phyloP scores from a whole-genome alignment of 1,140 invertebrate species.

The Lepidurus couesii region DNA sequence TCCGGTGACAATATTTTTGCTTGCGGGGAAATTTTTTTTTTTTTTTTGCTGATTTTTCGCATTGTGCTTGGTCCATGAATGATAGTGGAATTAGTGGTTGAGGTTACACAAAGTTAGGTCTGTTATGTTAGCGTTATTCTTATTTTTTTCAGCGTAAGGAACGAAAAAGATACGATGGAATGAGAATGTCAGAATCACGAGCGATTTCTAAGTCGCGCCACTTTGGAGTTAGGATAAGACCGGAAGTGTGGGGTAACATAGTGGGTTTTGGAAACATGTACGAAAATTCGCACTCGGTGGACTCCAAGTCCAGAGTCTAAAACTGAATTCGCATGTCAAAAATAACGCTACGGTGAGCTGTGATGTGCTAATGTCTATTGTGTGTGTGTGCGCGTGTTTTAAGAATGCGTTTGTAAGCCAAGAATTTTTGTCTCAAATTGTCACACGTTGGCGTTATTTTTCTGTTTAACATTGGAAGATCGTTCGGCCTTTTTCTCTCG shows the following conservation, averaged over 20 bases:
- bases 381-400: neutral
- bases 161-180: neutral
- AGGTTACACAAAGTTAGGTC: neutral
- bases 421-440: conserved; percentile 14
- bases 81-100: neutral
- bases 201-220: conserved; percentile 3
- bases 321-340: conserved; percentile 15
- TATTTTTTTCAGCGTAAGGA: too few species aligned
- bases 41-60: neutral
- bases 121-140: conserved; percentile 13
- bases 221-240: neutral
- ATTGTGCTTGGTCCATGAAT: conserved; percentile 7
- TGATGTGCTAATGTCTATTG: conserved; percentile 13
- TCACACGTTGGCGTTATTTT: conserved; percentile 3
- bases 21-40: neutral
- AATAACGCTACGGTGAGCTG: conserved; percentile 21
- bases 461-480: neutral
- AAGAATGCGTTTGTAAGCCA: conserved; percentile 14
- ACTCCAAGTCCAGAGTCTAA: conserved; percentile 6
- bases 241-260: conserved; percentile 5
- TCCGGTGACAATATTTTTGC: conserved; percentile 5
- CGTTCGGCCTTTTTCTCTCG: conserved; percentile 9
- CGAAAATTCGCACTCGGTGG: conserved; percentile 10
- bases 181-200: conserved; percentile 15
- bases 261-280: conserved; percentile 1